A percentile compares a stretch with the other conserved stretches of the same genome.
These are phyloP conservation scores for Notoglanidium macrostoma DNA, from an alignment of 2,797 vertebrate species.

Conservation along the genomic window DNA sequence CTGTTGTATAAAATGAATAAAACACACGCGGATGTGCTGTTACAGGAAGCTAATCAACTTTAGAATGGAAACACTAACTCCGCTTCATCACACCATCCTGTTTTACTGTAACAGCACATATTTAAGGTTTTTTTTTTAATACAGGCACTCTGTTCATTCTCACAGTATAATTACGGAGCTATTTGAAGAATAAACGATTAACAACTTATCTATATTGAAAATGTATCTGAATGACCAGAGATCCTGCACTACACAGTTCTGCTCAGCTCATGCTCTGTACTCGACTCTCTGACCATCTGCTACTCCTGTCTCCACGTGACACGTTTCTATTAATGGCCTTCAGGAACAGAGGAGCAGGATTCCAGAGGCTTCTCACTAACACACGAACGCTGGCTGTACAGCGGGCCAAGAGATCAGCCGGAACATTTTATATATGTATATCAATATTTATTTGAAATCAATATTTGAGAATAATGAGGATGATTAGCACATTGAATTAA, in stretches of 20 bases:
- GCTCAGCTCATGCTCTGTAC: not conserved
- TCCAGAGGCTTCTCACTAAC: constrained; percentile 35
- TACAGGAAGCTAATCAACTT: not conserved
- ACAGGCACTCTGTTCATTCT: not conserved
- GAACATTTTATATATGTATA: too few species aligned
- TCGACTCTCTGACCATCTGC: constrained; percentile 48
- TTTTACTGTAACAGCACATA: not conserved
- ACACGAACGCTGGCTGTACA: not conserved
- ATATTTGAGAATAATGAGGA: too few species aligned
- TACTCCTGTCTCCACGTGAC: constrained; percentile 48
- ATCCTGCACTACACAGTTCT: not conserved
- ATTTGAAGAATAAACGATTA: not conserved
- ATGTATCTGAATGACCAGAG: not conserved
- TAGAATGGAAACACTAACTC: not conserved
- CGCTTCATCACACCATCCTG: not conserved
- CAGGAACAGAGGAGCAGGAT: constrained; percentile 41
- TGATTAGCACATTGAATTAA: not conserved
- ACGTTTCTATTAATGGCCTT: constrained; percentile 38
- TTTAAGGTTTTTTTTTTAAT: not conserved
- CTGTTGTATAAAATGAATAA: not conserved
- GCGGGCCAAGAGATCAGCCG: not conserved
- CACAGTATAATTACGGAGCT: not conserved
- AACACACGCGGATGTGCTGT: not conserved
- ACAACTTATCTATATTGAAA: not conserved
- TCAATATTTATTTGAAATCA: not conserved